Evolutionary conservation across 2,113 vertebrate genomes (phyloP), one percentile per base, ranked within the genome.

Genomic region (Oryzias javanicus): DNA sequence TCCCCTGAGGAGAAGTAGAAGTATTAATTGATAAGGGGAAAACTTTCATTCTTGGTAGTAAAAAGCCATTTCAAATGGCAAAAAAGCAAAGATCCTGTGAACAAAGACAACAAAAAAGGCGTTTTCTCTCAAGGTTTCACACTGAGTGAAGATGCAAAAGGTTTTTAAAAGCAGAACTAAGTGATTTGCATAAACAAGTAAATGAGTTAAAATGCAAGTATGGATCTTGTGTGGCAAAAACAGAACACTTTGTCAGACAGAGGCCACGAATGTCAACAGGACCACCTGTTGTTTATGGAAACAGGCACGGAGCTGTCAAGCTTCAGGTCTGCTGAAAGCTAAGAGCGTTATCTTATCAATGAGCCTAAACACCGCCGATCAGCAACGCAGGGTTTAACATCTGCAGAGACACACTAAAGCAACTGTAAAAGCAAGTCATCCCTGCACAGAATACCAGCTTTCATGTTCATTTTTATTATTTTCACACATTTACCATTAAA

Each of bases 221-320:
- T 47, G 53, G 50, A 49, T 83, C 55, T 72, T n/a, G n/a, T 40
- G 8, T 41, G 25, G 25, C 49, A 80, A 75, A 78, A 63, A 83
- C 49, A 79, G 72, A 66, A 55, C 79, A 80, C 70, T 17, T 40
- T 66, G 42, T 19, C 47, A 64, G 72, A 60, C 47, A 5, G 44
- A 8, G 25, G 50, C 50, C 49, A 50, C 45, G 22, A 60, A 71
- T 60, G 66, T 59, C 57, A 76, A 80, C 44, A 53, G 72, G 73
- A 50, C 62, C 89, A 90, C 82, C 90, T 90, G 89, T 70, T 86
- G 79, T 85, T 89, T 89, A 81, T 1, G 60, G 79, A 85, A 85
- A 74, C 63, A 77, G 67, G 67, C 49, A 13, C 55, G 51, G 46
- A 60, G 64, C 55, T n/a, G 41, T 53, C 66, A 42, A 47, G 72